phyloP scores from a whole-genome alignment of 2,888 invertebrate genomes.

The Mythimna ferrago region DNA sequence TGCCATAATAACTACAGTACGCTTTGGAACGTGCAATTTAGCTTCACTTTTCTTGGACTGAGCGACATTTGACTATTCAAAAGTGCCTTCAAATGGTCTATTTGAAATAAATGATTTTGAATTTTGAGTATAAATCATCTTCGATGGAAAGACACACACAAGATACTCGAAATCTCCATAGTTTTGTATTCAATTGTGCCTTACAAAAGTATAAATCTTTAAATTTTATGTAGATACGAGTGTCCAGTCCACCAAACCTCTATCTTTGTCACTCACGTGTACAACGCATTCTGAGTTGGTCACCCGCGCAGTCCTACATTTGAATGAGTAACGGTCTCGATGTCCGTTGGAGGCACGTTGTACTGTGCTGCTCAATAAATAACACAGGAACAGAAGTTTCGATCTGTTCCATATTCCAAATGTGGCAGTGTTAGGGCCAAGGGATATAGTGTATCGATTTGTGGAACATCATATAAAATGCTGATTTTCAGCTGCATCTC shows the following conservation, averaged over 20 bases:
- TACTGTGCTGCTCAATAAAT: background rate
- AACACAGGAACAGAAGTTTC: slow-evolving; percentile 15
- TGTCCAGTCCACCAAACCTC: no score
- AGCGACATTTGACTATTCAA: no score
- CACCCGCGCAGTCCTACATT: slow-evolving; percentile 25
- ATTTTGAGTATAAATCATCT: background rate
- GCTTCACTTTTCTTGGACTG: no score
- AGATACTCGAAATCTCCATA: background rate
- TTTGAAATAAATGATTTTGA: no score
- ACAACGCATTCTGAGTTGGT: background rate
- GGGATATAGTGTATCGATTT: background rate
- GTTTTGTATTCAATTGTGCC: background rate
- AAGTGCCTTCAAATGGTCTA: no score
- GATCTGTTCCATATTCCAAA: background rate
- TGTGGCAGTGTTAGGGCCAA: background rate
- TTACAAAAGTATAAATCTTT: background rate
- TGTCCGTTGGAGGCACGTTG: slow-evolving; percentile 4
- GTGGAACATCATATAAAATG: background rate
- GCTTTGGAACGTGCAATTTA: no score
- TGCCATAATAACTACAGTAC: background rate
- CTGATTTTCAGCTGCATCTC: background rate
- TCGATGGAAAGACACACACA: background rate
- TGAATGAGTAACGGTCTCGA: slow-evolving; percentile 42
- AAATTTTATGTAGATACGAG: background rate
- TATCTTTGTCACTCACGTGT: no score